phyloP scores from a whole-genome alignment of 37 sponge, comb jelly and placozoan genomes.

The Agelas oroides region DNA sequence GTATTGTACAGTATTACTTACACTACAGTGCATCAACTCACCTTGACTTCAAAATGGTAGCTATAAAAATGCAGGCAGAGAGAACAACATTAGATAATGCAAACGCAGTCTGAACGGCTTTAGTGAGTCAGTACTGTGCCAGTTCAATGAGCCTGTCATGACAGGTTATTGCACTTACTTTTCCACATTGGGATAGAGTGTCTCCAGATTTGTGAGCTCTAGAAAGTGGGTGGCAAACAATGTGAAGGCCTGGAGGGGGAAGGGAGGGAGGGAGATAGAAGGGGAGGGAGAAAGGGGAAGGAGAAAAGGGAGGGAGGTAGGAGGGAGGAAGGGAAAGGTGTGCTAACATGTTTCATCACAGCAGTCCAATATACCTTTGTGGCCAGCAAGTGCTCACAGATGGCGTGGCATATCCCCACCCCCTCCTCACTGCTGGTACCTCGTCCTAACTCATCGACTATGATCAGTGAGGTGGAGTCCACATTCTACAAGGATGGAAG shows the following conservation, averaged over 20 bases:
- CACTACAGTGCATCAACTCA: conserved; percentile 22
- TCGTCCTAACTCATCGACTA: conserved; percentile 96
- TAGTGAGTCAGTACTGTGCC: neutral
- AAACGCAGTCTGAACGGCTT: neutral
- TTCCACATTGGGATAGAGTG: conserved; percentile 90
- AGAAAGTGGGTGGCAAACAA: conserved; percentile 94
- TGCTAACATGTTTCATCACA: neutral
- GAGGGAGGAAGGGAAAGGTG: neutral
- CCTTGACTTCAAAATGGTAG: conserved; percentile 91
- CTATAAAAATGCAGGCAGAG: conserved; percentile 25
- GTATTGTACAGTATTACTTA: neutral
- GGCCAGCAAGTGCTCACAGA: conserved; percentile 88
- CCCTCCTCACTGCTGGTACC: conserved; percentile 98
- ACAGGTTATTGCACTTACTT: conserved; percentile 66
- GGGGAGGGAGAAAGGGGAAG: no score
- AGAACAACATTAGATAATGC: neutral
- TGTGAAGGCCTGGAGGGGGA: conserved; percentile 55
- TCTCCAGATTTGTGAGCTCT: conserved; percentile 83
- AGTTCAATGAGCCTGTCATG: neutral
- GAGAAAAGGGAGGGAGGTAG: no score
- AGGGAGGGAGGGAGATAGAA: neutral
- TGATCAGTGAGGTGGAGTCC: conserved; percentile 70
- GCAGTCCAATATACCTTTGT: conserved; percentile 45
- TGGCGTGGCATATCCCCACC: conserved; percentile 93
- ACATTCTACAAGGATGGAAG: conserved; percentile 61